Percentiles rank a stretch among this genome's conserved stretches.
Conservation (phyloP, 2,888 invertebrate genomes). For the Elgonia sp. region DNA sequence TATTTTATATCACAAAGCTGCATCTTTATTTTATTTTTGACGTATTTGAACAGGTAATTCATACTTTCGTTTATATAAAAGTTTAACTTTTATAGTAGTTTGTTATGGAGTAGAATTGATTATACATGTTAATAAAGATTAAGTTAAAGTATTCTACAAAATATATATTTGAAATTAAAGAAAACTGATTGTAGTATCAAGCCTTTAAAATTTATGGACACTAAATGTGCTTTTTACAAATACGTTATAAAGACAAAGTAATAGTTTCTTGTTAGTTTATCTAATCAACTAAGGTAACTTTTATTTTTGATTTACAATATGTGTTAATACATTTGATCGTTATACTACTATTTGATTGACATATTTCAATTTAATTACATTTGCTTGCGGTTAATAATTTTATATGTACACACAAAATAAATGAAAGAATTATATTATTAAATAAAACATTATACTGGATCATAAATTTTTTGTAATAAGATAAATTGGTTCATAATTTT, state of each 20-base stretch:
- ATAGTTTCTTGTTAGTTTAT: not conserved
- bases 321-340: no score
- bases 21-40: not conserved
- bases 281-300: not conserved
- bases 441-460: no score
- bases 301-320: not conserved
- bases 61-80: not conserved
- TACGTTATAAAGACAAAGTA: not conserved
- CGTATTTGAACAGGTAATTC: not conserved
- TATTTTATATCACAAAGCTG: not conserved
- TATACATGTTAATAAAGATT: not conserved
- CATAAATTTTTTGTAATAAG: no score
- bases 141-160: not conserved
- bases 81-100: constrained; percentile 15
- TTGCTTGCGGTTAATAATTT: not conserved
- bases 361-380: no score
- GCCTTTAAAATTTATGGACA: no score
- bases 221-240: no score
- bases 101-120: not conserved
- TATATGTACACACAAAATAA: not conserved
- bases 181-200: no score
- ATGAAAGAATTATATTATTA: no score
- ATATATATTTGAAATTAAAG: constrained; percentile 4
- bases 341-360: no score
- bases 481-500: no score